Base-by-base conservation (phyloP, 2,797 vertebrate species). In the Sciaenops ocellatus region DNA sequence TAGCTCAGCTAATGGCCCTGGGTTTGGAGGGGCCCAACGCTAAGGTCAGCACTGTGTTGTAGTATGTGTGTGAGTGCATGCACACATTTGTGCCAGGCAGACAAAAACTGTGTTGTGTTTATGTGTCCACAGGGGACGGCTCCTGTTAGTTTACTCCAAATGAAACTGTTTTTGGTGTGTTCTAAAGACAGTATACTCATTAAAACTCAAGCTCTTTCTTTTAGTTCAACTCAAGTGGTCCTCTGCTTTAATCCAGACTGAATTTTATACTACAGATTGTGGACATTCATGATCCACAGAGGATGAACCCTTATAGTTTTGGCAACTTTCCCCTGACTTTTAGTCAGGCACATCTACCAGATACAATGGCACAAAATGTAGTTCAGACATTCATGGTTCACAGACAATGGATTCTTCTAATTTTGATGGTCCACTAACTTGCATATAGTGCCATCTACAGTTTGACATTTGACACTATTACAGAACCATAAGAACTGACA, bases 1-100 rank as follows among this genome's bases (percentile, higher is more conserved):
- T 98, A 90, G 92, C 97, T 72, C 98, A 99, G 94, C 97, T 99
- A 77, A 95, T 98, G 97, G 96, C 97, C 87, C 96, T 99, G 78
- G 97, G 97, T 85, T 89, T 97, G 85, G 97, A 98, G 93, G 96
- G 96, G 90, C 94, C 94, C 96, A 97, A 97, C 94, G 96, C 97
- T 84, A 98, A 99, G 98, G 98, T 99, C 96, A 99, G 98, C 95
- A 79, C 48, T 52, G 55, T 69, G 28, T 75, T 78, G 15, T 56
- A 61, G 41, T 6, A 41, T 65, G 18, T 22, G 54, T 80, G 83
- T 85, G 71, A 72, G 59, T 85, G 78, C 61, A 79, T 89, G 85
- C 68, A 69, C 47, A 28, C 44, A 10, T 63, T 28, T 81, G 44
- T 72, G 73, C 44, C 54, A 54, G 34, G 51, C 64, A 54, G 65